Conservation (phyloP, 2,888 invertebrate genomes). For the Crossocerus cetratus region DNA sequence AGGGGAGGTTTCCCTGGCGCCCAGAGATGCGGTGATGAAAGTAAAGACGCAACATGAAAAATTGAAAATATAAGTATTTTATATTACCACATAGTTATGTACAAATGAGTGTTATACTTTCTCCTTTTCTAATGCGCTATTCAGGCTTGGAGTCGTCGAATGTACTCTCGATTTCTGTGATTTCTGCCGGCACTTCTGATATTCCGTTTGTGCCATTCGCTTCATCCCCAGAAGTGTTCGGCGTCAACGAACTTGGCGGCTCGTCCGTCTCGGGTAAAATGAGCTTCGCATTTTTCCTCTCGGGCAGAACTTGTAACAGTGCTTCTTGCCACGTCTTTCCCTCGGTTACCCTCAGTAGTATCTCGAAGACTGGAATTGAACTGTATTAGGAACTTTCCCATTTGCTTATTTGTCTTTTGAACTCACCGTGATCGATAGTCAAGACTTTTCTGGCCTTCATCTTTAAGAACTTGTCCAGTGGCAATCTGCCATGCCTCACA, state of each 20-base stretch:
- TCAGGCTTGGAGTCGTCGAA: background rate
- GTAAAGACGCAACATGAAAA: slow-evolving; percentile 8
- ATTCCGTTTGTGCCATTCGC: background rate
- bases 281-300: slow-evolving; percentile 84
- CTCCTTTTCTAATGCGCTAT: slow-evolving; percentile 16
- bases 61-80: slow-evolving; percentile 20
- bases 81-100: slow-evolving; percentile 25
- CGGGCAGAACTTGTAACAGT: slow-evolving; percentile 86
- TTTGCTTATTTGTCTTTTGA: slow-evolving; percentile 4
- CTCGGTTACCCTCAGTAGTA: slow-evolving; percentile 86
- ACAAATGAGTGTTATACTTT: slow-evolving; percentile 23
- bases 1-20: too few species aligned
- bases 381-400: slow-evolving; percentile 12
- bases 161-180: slow-evolving; percentile 9
- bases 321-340: slow-evolving; percentile 89
- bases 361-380: slow-evolving; percentile 88
- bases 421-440: slow-evolving; percentile 94
- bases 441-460: slow-evolving; percentile 96
- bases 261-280: slow-evolving; percentile 55
- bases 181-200: slow-evolving; percentile 1
- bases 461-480: slow-evolving; percentile 91
- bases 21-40: background rate
- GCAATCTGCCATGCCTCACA: slow-evolving; percentile 89
- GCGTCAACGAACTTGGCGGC: background rate
- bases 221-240: slow-evolving; percentile 4